These are phyloP conservation scores for Ladona fulva DNA, from an alignment of 1,140 invertebrate species.

Conservation along the genomic window DNA sequence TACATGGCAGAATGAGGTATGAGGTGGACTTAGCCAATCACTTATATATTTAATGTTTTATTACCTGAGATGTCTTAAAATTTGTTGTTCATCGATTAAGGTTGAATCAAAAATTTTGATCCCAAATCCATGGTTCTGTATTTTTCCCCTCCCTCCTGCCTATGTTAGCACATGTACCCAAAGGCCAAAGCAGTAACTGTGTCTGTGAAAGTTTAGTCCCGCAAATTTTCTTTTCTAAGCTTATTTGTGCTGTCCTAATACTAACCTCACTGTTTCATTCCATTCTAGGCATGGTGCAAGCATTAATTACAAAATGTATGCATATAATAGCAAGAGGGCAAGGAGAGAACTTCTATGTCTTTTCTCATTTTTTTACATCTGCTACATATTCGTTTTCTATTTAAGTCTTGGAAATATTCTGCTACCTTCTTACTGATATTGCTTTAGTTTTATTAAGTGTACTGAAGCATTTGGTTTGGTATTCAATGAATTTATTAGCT, in stretches of 20 bases:
- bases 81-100: not conserved
- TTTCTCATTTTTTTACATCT: too few species aligned
- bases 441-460: too few species aligned
- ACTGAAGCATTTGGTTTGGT: too few species aligned
- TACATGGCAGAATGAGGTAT: constrained; percentile 94
- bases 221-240: not conserved
- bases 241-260: not conserved
- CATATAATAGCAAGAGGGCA: not conserved
- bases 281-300: not conserved
- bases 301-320: not conserved
- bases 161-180: too few species aligned
- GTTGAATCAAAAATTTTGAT: not conserved
- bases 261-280: constrained; percentile 4
- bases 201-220: not conserved
- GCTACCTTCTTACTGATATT: too few species aligned
- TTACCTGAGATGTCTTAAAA: not conserved
- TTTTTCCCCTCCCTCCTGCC: not conserved
- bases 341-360: too few species aligned
- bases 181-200: not conserved
- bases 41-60: not conserved
- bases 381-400: too few species aligned
- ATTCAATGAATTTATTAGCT: too few species aligned
- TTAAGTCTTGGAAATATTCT: too few species aligned
- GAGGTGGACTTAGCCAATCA: not conserved
- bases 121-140: not conserved